Percentiles rank a stretch among this genome's conserved stretches.
Evolutionary conservation across 2,797 vertebrate species (phyloP).

Genomic region (Sciurus vulgaris): DNA sequence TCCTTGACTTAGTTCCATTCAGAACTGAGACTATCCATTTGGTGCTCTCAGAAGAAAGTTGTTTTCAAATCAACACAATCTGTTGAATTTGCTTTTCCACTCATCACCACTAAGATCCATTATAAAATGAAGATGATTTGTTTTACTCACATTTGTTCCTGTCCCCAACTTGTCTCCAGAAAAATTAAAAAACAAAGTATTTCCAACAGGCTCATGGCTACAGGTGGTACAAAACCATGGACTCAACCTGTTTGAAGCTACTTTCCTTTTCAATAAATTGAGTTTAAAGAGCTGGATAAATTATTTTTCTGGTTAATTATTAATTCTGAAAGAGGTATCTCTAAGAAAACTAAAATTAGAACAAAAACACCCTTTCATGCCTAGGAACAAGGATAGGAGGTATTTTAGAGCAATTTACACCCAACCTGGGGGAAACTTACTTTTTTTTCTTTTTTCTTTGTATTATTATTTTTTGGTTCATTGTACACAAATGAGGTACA

Average conservation of each 20-base stretch:
- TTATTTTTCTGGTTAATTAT: slow-evolving; percentile 86
- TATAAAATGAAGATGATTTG: neutral
- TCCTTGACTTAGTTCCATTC: neutral
- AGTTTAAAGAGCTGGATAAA: slow-evolving; percentile 35
- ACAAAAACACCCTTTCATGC: slow-evolving; percentile 35
- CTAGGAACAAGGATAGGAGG: neutral
- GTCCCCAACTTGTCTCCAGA: slow-evolving; percentile 79
- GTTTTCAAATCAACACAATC: neutral
- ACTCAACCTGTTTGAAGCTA: neutral
- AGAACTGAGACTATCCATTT: neutral
- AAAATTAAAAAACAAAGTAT: slow-evolving; percentile 80
- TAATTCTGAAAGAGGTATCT: slow-evolving; percentile 79
- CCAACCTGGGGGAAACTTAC: too few relatives aligned
- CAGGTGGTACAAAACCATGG: neutral
- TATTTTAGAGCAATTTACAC: slow-evolving; percentile 9
- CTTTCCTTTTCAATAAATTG: slow-evolving; percentile 52
- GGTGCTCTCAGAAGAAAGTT: neutral
- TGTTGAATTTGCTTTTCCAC: slow-evolving; percentile 40
- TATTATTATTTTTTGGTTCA: too few relatives aligned
- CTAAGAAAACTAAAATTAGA: slow-evolving; percentile 24
- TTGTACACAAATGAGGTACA: too few relatives aligned
- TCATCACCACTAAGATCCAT: neutral
- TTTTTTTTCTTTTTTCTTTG: too few relatives aligned
- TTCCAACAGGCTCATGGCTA: slow-evolving; percentile 82
- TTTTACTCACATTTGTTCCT: slow-evolving; percentile 90